phyloP scores from a whole-genome alignment of 2,888 invertebrate species.

The Pheosia tremula region DNA sequence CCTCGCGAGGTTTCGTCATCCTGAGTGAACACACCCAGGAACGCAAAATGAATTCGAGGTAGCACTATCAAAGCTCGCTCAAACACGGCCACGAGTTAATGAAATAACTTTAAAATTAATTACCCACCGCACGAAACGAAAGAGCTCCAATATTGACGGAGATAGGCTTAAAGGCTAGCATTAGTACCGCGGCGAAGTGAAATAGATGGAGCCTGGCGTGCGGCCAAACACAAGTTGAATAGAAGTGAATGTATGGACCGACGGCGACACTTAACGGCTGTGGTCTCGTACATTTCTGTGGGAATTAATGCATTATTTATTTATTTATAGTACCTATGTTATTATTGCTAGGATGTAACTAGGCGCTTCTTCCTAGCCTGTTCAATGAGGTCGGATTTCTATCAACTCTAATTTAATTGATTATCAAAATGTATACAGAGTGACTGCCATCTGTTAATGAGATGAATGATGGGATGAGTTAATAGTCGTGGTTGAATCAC shows the following conservation, averaged over 20 bases:
- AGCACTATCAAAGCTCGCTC: neutral
- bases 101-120: neutral
- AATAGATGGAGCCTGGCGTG: slow-evolving; percentile 3
- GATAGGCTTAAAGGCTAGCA: slow-evolving; percentile 2
- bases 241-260: slow-evolving; percentile 5
- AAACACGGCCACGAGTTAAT: neutral
- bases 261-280: neutral
- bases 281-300: neutral
- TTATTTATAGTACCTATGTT: neutral
- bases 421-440: too few species aligned
- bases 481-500: too few species aligned
- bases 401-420: too few species aligned
- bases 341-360: neutral
- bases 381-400: too few species aligned
- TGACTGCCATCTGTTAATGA: too few species aligned
- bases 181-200: slow-evolving; percentile 1
- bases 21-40: too few species aligned
- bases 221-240: slow-evolving; percentile 6
- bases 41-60: too few species aligned
- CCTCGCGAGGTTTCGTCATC: too few species aligned
- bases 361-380: too few species aligned
- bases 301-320: neutral
- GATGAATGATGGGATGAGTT: too few species aligned
- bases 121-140: neutral
- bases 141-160: slow-evolving; percentile 1